Evolutionary conservation across 2,113 vertebrate genomes (phyloP).

Genomic region (Ammodramus savannarum): DNA sequence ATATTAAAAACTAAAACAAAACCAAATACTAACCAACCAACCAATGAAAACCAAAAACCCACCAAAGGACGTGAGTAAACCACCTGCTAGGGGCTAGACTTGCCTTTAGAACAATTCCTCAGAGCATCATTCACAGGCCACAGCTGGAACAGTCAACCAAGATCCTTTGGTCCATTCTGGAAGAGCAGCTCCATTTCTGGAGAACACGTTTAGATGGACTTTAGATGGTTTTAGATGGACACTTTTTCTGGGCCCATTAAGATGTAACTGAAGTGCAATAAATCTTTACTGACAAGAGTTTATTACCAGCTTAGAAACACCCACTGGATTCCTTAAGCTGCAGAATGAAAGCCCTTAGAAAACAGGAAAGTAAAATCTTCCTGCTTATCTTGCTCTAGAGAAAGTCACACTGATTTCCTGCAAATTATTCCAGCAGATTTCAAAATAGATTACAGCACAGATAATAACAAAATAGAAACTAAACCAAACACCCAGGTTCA

Average conservation of each 20-base stretch:
- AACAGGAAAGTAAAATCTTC: not conserved
- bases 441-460: not conserved
- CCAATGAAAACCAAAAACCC: accelerated
- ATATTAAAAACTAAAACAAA: not conserved
- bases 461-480: not conserved
- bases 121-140: not conserved
- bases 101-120: not conserved
- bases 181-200: not conserved
- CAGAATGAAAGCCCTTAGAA: not conserved
- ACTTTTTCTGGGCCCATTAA: not conserved
- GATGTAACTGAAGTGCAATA: not conserved
- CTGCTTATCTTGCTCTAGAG: not conserved
- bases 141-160: not conserved
- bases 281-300: not conserved
- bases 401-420: not conserved
- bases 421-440: not conserved
- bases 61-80: not conserved
- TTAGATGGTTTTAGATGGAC: not conserved
- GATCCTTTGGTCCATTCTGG: not conserved
- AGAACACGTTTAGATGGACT: not conserved
- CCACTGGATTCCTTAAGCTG: not conserved
- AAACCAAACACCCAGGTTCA: not conserved
- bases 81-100: not conserved
- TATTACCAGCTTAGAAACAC: not conserved
- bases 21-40: not conserved